These are phyloP conservation scores for Fabriciana adippe DNA, from an alignment of 2,888 invertebrate genomes.

Conservation along the genomic window DNA sequence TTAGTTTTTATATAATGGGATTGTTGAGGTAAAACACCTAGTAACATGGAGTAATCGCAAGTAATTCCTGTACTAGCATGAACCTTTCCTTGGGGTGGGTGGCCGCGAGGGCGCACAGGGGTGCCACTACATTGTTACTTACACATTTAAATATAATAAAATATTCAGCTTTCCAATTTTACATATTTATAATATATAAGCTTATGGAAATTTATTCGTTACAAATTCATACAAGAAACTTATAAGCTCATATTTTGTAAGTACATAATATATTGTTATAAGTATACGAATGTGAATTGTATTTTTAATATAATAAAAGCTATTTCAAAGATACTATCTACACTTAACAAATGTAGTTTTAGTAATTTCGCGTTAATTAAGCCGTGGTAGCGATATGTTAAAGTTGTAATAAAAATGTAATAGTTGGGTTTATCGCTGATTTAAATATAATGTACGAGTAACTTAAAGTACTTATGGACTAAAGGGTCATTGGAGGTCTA, in stretches of 20 bases:
- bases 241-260: not conserved
- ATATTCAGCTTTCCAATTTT: not conserved
- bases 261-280: no score
- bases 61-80: constrained; percentile 43
- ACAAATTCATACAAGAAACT: not conserved
- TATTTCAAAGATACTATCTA: constrained; percentile 32
- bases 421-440: constrained; percentile 27
- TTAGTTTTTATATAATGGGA: constrained; percentile 44
- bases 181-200: not conserved
- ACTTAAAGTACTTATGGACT: constrained; percentile 7
- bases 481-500: not conserved
- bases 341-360: constrained; percentile 34
- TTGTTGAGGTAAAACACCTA: constrained; percentile 50
- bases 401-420: constrained; percentile 32
- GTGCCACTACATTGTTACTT: constrained; percentile 18
- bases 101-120: constrained; percentile 34
- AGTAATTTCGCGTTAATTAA: constrained; percentile 35
- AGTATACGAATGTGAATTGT: not conserved
- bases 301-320: not conserved
- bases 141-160: not conserved
- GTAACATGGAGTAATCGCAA: constrained; percentile 50
- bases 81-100: constrained; percentile 35
- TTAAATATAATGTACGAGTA: constrained; percentile 15
- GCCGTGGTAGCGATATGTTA: constrained; percentile 28
- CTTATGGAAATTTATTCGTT: not conserved